Base-by-base conservation (phyloP, 2,797 vertebrate genomes). In the Sardinella longiceps region DNA sequence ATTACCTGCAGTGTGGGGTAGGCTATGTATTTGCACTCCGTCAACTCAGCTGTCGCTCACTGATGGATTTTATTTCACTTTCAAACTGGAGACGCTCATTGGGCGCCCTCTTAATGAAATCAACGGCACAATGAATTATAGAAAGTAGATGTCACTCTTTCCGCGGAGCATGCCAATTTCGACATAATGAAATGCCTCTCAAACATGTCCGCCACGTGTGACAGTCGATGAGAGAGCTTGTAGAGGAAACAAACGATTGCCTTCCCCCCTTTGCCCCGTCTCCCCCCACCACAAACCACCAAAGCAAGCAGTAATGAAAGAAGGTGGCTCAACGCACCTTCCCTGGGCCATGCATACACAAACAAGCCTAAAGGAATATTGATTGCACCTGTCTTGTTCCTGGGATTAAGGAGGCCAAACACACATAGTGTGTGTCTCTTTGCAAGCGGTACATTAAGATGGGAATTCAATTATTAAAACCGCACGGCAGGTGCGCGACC, bases 101-200 rank as follows among this genome's bases (percentile, higher is more conserved):
- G 37, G 15, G 5, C 30, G n/a, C 58, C 20, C 85, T 53, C 81
- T 84, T 84, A 86, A 88, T 88, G 85, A 83, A 84, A 86, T 86
- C 77, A 84, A 83, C 83, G 84, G 83, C 60, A 81, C 50, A 46
- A 83, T 51, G 84, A 70, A 80, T 80, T 25, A 81, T 74, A 77
- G 82, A 86, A 85, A 84, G 58, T 25, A 25, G 28, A 84, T 83
- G 66, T 58, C 74, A 10, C 43, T 86, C 45, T 82, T 25, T 58
- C 83, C 82, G 63, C 10, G 15, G 28, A 84, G 56, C 50, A 48
- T 74, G 83, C 70, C 81, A 50, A 82, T 88, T 48, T 33, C 14
- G 45, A 80, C 46, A 39, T 86, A 87, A 88, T 86, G 83, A 84
- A 74, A 88, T 84, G 82, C 83, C 30, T 84, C 63, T 86, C 37